These are phyloP conservation scores for Orthosia gracilis DNA, from an alignment of 2,888 invertebrate species.

Conservation along the genomic window DNA sequence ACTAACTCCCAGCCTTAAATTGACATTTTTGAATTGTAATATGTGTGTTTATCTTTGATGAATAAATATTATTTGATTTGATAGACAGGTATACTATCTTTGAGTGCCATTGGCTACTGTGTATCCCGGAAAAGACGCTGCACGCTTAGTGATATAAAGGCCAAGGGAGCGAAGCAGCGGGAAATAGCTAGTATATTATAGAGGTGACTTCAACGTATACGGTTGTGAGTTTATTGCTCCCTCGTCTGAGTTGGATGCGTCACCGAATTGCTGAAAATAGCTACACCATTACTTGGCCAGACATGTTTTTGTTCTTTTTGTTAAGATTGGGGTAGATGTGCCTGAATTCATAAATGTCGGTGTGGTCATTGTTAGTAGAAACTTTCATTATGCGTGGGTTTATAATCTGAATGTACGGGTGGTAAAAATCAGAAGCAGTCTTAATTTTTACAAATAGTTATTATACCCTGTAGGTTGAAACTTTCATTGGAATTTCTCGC, in stretches of 20 bases:
- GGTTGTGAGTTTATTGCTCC: conserved; percentile 51
- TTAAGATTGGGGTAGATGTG: not conserved
- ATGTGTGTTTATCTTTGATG: no score
- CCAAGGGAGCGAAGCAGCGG: not conserved
- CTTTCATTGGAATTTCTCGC: not conserved
- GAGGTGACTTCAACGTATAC: conserved; percentile 27
- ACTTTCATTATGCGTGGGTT: not conserved
- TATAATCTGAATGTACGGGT: not conserved
- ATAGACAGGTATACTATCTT: not conserved
- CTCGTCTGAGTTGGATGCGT: conserved; percentile 41
- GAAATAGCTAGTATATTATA: not conserved
- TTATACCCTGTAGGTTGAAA: not conserved
- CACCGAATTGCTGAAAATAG: conserved; percentile 44
- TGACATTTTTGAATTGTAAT: no score
- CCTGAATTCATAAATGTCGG: not conserved
- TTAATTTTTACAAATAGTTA: no score
- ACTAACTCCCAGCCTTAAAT: no score
- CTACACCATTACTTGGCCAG: conserved; percentile 9
- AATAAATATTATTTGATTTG: no score
- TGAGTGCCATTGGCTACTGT: not conserved
- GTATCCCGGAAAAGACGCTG: no score
- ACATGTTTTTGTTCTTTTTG: conserved; percentile 10
- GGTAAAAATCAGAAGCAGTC: no score
- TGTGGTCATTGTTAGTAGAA: not conserved
- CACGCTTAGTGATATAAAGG: no score